A percentile compares a stretch with the other conserved stretches of the same genome.
Conservation (phyloP, 2,113 vertebrate species). For the Aptenodytes forsteri region DNA sequence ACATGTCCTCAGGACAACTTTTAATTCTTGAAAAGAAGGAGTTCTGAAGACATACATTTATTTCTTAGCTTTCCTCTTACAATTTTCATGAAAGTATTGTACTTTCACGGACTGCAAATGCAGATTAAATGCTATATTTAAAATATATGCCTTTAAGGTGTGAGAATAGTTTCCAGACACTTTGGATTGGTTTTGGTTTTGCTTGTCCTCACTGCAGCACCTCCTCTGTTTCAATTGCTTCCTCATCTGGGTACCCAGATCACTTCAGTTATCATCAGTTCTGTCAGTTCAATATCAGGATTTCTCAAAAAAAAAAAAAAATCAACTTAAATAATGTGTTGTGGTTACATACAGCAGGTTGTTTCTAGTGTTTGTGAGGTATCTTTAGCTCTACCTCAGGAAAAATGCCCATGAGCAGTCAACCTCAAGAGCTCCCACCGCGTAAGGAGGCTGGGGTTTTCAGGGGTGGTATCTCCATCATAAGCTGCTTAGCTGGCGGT, state of each 20-base stretch:
- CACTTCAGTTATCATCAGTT: neutral
- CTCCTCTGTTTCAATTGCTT: neutral
- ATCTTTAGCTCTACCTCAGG: neutral
- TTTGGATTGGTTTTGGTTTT: neutral
- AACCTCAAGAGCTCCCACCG: neutral
- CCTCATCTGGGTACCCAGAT: neutral
- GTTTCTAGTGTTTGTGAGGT: neutral
- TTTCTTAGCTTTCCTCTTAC: neutral
- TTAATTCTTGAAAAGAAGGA: neutral
- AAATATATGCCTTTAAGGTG: neutral
- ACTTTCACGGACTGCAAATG: neutral
- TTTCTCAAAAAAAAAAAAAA: neutral
- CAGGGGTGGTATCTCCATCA: rapidly evolving
- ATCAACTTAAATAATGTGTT: neutral
- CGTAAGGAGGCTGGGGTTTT: neutral
- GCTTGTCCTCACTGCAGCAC: neutral
- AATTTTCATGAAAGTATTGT: neutral
- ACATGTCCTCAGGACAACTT: neutral
- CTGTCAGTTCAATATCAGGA: neutral
- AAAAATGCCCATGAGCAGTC: neutral
- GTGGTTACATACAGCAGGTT: neutral
- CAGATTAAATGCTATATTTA: neutral
- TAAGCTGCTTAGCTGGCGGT: neutral
- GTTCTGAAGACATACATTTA: neutral
- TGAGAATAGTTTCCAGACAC: neutral